Evolutionary conservation across 2,888 invertebrate species (phyloP), one percentile per base, ranked within the genome.

Genomic region (Papilio demoleus): DNA sequence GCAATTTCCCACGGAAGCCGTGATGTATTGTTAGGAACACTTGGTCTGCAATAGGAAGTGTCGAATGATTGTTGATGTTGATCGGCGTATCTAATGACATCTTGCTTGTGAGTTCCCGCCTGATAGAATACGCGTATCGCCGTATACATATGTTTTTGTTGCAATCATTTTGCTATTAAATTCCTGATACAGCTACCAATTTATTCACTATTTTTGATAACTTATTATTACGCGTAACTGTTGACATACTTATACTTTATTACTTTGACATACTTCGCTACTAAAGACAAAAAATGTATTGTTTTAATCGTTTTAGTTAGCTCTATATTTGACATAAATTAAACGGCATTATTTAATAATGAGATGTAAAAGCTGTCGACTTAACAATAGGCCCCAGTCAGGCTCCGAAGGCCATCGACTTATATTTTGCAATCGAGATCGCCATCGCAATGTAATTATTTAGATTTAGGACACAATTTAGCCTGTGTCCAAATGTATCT

Each of bases 1-100:
- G 76, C 72, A 63, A 80, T 78, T 88, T 89, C 89, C 83, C 89
- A 89, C 86, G 88, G 84, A 86, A 81, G 81, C 77, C 40, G 77
- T 77, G 70, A 72, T 72, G 78, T 77, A 84, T 83, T 86, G 83
- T 81, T 77, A 76, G 75, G 74, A 69, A 50, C 27, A 70, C 74
- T 75, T 75, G 73, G 77, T 77, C 79, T 74, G 76, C 74, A 79
- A 81, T 81, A 86, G 88, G 88, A 88, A 87, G 79, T 82, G 78
- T 80, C 81, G 84, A 84, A 84, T 83, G 87, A 86, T 85, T 85
- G 74, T 76, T 73, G 74, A 74, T 71, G 77, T 73, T 70, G 79
- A 85, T 84, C 79, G 77, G 76, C 80, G 86, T 81, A 80, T 81
- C 84, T 88, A 88, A 90, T 88, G 84, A 82, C 77, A 72, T 71